Evolutionary conservation across 2,113 vertebrate species (phyloP), one percentile per base, ranked within the genome.

Genomic region (Petrocephalus zakoni): DNA sequence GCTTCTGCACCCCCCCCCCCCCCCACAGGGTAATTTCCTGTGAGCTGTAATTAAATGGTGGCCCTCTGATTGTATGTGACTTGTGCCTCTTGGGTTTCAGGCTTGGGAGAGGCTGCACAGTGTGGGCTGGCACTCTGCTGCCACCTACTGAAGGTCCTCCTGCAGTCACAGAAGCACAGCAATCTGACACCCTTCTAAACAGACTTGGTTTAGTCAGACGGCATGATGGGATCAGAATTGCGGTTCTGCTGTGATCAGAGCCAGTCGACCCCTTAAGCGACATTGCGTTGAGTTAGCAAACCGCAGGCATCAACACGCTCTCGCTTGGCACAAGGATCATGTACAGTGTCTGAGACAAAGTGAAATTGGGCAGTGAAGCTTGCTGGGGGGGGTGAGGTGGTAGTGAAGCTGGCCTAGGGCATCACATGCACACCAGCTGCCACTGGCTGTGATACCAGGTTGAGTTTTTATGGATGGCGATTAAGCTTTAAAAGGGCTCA

Each of bases 41-140:
- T 96, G 95, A 96, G 95, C 97, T 96, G 96, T 97, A 97, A 98
- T 98, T 97, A 98, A 99, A 97, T 97, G 97, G 96, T 96, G 94
- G 95, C 94, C 97, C 97, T 97, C 96, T 97, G 96, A 97, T 98
- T 97, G 96, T 95, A 97, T 97, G 96, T 95, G 96, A 96, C 96
- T 88, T 92, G 89, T 53, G 72, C 89, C 85, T 91, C 93, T 94
- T 87, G n/a, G 89, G 92, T 94, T 94, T 93, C 92, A 92, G 91
- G 87, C 90, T 86, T 82, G 89, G 89, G 52, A 89, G 21, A 88
- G 86, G 46, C 75, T 37, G 89, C 47, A 72, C 75, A 11, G 89
- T 58, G 55, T 61, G 17, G 72, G 6, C 87, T 90, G 90, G 46
- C 58, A 90, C 89, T 92, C 87, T 58, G 13, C 88, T 89, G 91